phyloP scores from a whole-genome alignment of 2,797 vertebrate species.

The Myioborus melanocephalus region DNA sequence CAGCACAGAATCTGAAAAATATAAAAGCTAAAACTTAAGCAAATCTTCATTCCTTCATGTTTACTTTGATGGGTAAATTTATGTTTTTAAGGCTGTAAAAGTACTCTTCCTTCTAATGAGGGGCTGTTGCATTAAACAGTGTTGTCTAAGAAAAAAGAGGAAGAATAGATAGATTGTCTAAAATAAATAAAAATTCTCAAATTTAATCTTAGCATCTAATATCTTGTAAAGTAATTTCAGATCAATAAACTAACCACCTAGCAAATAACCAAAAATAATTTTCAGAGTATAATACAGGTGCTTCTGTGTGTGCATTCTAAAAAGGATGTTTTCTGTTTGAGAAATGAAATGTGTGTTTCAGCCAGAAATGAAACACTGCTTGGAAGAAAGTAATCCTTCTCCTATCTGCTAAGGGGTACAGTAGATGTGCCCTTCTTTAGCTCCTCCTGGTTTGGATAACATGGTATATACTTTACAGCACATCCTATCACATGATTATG shows the following conservation, averaged over 20 bases:
- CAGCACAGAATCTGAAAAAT: background rate
- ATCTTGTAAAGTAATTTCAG: background rate
- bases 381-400: background rate
- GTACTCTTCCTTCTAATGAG: background rate
- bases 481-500: background rate
- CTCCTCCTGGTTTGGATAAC: background rate
- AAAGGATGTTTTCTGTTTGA: background rate
- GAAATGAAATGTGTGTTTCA: background rate
- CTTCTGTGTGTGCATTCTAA: background rate
- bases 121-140: background rate
- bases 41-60: background rate
- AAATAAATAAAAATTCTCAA: background rate
- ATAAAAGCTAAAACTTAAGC: background rate
- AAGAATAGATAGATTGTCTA: background rate
- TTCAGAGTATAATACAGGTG: background rate
- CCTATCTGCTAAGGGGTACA: background rate
- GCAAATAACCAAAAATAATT: background rate
- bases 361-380: background rate
- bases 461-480: background rate
- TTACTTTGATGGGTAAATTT: background rate
- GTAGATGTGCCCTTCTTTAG: background rate
- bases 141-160: background rate
- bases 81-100: background rate
- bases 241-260: background rate
- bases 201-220: background rate